phyloP scores from a whole-genome alignment of 2,888 invertebrate genomes.

The Limnephilus lunatus region DNA sequence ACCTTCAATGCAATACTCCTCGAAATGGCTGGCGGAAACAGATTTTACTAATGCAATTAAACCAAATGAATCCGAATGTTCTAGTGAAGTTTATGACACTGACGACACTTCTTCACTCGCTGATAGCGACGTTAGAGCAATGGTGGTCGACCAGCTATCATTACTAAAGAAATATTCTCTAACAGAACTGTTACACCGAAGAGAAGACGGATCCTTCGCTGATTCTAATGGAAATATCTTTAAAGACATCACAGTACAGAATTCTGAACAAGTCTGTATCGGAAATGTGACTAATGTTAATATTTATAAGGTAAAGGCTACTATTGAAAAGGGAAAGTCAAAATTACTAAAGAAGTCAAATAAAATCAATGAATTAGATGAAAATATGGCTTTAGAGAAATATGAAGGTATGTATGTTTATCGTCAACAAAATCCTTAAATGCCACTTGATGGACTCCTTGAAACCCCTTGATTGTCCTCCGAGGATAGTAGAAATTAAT shows the following conservation, averaged over 20 bases:
- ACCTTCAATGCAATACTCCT: conserved; percentile 38
- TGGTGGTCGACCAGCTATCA: not conserved
- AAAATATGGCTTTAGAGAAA: not conserved
- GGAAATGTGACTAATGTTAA: conserved; percentile 75
- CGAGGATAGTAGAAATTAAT: not conserved
- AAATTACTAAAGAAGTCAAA: not conserved
- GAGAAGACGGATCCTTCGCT: conserved; percentile 11
- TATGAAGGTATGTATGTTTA: not conserved
- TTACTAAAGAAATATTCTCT: conserved; percentile 11
- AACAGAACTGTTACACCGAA: not conserved
- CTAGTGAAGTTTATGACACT: conserved; percentile 31
- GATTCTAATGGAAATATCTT: conserved; percentile 49
- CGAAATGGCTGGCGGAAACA: conserved; percentile 49
- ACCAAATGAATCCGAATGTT: conserved; percentile 20
- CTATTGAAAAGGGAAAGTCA: not conserved
- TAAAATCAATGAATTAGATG: not conserved
- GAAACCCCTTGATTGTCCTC: not conserved
- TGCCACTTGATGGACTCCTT: too few relatives aligned
- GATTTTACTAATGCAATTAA: conserved; percentile 37
- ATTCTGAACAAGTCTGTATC: conserved; percentile 73
- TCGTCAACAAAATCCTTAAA: not conserved
- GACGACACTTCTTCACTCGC: conserved; percentile 19
- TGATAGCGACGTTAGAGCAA: conserved; percentile 26
- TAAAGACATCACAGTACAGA: conserved; percentile 68
- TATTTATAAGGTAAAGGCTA: conserved; percentile 67